Base-by-base conservation (phyloP, 2,888 invertebrate species). In the Diloba caeruleocephala region DNA sequence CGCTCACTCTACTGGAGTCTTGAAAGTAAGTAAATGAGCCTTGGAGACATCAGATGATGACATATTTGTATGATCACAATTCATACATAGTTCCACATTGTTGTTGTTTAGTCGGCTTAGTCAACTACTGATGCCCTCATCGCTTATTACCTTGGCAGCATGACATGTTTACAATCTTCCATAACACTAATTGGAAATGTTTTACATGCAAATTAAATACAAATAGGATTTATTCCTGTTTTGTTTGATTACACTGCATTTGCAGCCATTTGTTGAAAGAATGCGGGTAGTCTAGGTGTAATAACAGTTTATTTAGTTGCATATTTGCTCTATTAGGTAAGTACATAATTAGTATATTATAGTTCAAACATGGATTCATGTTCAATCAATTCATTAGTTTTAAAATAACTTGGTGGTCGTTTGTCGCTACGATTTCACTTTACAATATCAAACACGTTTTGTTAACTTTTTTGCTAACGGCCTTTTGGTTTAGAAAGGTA, bases 401-500 rank as follows among this genome's bases (percentile, higher is more conserved):
- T 26, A 57, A 53, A 57, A 41, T 42, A 46, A 42, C 26, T 34
- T 31, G 41, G 33, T 38, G 28, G 10, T 43, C 29, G 39, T 55
- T 53, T 43, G 15, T 21, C 37, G 33, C 57, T 23, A 52, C 66
- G 71, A 72, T 76, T 76, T 76, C 74, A 63, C 71, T 74, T 67
- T 28, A 60, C 51, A 54, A 65, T 59, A 46, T 46, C 45, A 66
- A 71, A 70, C 71, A 57, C 43, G 71, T 74, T 73, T 59, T 33
- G 38, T 50, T 43, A 48, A 62, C 39, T 56, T 62, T 21, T 59
- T 57, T 33, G 52, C 48, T 8, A 43, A 41, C 36, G 17, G 38
- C 44, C 44, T 53, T 49, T 57, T 44, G 59, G 51, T 78, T 78
- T 81, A 79, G 82, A 83, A 79, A 81, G 73, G 78, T 81, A 68